Base-by-base conservation (phyloP, 2,113 vertebrate genomes). In the Phaethon lepturus region DNA sequence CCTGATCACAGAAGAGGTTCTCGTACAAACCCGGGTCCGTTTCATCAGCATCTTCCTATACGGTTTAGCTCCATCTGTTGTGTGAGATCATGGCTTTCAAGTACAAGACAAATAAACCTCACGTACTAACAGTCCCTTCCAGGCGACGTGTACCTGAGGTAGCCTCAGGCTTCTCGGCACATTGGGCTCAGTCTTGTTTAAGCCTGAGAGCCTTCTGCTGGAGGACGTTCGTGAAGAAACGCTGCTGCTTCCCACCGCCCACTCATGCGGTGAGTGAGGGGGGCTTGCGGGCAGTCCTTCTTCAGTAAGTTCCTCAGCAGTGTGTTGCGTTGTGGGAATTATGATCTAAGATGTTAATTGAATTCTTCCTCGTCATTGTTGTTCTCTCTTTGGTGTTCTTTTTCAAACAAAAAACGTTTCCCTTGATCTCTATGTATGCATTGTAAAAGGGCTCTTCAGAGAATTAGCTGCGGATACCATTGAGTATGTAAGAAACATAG, bases 171-270 rank as follows among this genome's bases (percentile, higher is more conserved):
- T 22, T 45, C n/a, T 33, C 11, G 75, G 29, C 0, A 1, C 42
- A 69, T 26, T 0, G 0, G 25, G 75, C 72, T 86, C 49, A 60
- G 50, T 44, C 38, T 38, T 25, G 28, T 62, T 74, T 10, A 38
- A 89, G 38, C 7, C 38, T 11, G 16, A 7, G 75, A 52, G 26
- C 42, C 29, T 33, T 87, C 18, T 79, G 52, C 52, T 64, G 63
- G 17, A 68, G 71, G 40, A 9, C 33, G 49, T 45, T 75, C 0
- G 0, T 63, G 86, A 31, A 50, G 44, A 42, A 24, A 42, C 0
- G 0, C 16, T 55, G 0, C 13, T 58, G 7, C 86, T 44, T 80
- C 50, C 35, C 49, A 24, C 10, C 49, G 58, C 38, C 16, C 45
- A 52, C 71, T 73, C 38, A n/a, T 8, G 4, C 13, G 18, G 60